These are phyloP conservation scores for Zoanthus sociatus DNA, from an alignment of 92 coral and sea anemone genomes.

Conservation along the genomic window DNA sequence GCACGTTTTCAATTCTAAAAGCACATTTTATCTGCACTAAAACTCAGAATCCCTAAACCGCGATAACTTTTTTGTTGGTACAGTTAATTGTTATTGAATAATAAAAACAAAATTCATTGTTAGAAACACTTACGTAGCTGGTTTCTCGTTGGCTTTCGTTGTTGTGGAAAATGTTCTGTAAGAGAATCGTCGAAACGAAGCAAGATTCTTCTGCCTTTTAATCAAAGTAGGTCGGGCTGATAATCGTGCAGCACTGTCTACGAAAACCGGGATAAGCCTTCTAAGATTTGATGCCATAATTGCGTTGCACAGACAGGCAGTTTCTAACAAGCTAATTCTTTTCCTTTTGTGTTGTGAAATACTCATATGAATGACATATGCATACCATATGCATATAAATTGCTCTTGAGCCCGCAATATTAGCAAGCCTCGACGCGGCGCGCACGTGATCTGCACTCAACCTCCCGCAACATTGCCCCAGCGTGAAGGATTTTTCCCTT, in stretches of 20 bases:
- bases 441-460: too few relatives aligned
- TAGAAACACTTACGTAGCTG: not conserved
- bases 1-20: too few relatives aligned
- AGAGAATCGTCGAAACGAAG: not conserved
- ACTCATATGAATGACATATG: too few relatives aligned
- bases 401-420: too few relatives aligned
- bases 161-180: not conserved
- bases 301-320: not conserved
- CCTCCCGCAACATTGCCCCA: too few relatives aligned
- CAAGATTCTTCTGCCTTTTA: not conserved
- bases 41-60: too few relatives aligned
- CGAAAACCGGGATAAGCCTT: not conserved
- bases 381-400: too few relatives aligned
- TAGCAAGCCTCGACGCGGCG: not conserved
- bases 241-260: not conserved
- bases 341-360: not conserved
- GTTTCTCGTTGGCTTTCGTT: slow-evolving; percentile 8
- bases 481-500: too few relatives aligned
- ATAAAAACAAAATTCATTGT: not conserved
- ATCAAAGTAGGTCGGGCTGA: not conserved
- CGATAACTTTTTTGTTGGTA: too few relatives aligned
- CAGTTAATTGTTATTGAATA: too few relatives aligned
- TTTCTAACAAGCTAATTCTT: too few relatives aligned
- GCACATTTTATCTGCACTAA: too few relatives aligned
- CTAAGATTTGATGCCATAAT: not conserved